Conservation (phyloP, 2,888 invertebrate species). For the Aleiodes testaceus region DNA sequence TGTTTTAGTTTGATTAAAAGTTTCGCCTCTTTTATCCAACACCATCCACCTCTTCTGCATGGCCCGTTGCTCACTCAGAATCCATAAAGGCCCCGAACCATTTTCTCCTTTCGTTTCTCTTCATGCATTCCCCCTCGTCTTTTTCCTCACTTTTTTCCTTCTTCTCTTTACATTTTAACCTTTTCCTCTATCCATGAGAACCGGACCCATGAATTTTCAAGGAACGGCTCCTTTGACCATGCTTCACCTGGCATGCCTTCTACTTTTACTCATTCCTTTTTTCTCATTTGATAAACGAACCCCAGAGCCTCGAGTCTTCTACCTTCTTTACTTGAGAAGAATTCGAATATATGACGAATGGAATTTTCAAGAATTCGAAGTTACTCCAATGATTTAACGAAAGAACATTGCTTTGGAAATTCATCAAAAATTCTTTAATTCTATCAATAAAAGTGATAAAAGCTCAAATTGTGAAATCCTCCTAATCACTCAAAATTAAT, state of each 20-base stretch:
- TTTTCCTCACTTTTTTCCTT: background rate
- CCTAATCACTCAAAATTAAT: too few relatives aligned
- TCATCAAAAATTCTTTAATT: too few relatives aligned
- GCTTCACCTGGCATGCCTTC: conserved; percentile 11
- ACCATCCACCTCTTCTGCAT: conserved; percentile 23
- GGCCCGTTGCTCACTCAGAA: conserved; percentile 2
- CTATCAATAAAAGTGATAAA: too few relatives aligned
- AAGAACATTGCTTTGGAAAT: too few relatives aligned
- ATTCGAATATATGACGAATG: background rate
- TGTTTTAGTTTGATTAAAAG: conserved; percentile 56
- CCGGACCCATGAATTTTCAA: conserved; percentile 29
- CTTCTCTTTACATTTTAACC: conserved; percentile 2
- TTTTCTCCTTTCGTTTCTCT: too few relatives aligned
- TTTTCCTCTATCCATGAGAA: background rate
- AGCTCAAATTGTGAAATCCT: too few relatives aligned
- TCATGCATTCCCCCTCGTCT: too few relatives aligned
- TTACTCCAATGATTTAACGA: too few relatives aligned
- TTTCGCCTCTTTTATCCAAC: conserved; percentile 43
- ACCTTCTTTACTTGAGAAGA: background rate
- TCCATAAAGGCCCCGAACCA: conserved; percentile 9
- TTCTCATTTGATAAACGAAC: conserved; percentile 22
- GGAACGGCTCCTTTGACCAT: conserved; percentile 22
- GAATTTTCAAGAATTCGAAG: background rate
- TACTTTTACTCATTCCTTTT: background rate
- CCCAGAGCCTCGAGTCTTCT: background rate